Evolutionary conservation across 1,140 invertebrate species (phyloP).

Genomic region (Drosophila burlai): DNA sequence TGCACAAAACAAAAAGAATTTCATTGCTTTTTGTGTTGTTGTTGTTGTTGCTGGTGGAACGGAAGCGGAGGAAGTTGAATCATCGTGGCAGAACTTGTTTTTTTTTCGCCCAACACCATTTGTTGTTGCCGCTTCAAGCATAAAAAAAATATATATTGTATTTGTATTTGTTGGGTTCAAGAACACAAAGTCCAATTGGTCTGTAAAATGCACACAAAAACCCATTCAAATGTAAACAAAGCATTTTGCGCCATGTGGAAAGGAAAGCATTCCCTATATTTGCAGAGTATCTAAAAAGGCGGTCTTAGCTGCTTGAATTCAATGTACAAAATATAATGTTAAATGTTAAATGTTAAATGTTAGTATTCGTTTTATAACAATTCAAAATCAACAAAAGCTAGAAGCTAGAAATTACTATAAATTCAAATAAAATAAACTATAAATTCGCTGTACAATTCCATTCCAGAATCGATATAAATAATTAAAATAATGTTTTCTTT

Average conservation of each 20-base stretch:
- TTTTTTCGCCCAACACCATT: constrained; percentile 24
- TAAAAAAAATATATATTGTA: constrained; percentile 28
- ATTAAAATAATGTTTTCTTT: background rate
- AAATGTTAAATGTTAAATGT: background rate
- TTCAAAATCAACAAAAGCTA: background rate
- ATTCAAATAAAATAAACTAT: background rate
- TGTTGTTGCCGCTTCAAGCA: constrained; percentile 53
- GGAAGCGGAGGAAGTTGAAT: constrained; percentile 69
- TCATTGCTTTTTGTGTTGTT: background rate
- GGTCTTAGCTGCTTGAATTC: background rate
- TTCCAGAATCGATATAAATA: background rate
- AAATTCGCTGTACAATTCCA: too few species aligned
- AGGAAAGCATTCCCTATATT: background rate
- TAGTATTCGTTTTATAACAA: background rate
- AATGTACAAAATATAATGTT: background rate
- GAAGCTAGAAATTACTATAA: background rate
- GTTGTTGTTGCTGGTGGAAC: constrained; percentile 16
- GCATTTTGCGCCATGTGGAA: constrained; percentile 47
- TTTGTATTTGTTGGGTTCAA: background rate
- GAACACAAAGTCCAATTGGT: constrained; percentile 39
- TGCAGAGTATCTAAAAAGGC: background rate
- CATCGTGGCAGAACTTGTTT: constrained; percentile 77
- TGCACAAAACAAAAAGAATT: constrained; percentile 50
- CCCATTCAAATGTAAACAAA: constrained; percentile 74
- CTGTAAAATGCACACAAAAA: constrained; percentile 16